Evolutionary conservation across 2,113 vertebrate genomes (phyloP).

Genomic region (Dissostichus mawsoni): DNA sequence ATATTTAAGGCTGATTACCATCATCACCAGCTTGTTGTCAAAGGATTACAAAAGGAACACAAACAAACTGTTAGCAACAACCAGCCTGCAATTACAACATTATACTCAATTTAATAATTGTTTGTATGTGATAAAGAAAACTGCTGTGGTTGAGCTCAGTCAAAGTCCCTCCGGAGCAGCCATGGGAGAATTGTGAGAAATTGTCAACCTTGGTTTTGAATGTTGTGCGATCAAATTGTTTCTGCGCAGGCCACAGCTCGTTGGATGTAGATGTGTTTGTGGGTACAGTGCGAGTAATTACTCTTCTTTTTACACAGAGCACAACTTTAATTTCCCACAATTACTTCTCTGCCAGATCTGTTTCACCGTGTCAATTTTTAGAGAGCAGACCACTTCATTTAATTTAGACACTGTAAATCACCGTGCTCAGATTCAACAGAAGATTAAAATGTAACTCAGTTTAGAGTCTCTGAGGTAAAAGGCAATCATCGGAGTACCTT

Average conservation of each 20-base stretch:
- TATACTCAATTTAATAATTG: constrained; percentile 51
- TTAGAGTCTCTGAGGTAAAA: constrained; percentile 64
- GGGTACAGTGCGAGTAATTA: constrained; percentile 34
- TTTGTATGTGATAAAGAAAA: constrained; percentile 41
- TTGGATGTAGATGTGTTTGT: background rate
- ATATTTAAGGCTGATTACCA: constrained; percentile 64
- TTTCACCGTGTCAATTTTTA: constrained; percentile 51
- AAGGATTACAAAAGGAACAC: constrained; percentile 53
- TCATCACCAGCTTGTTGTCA: constrained; percentile 48
- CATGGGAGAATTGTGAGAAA: constrained; percentile 29
- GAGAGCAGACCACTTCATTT: constrained; percentile 61
- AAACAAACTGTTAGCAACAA: constrained; percentile 63
- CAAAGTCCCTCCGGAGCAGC: constrained; percentile 29
- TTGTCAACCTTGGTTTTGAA: constrained; percentile 16
- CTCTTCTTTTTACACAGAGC: constrained; percentile 20
- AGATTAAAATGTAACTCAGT: constrained; percentile 67
- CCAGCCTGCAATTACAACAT: constrained; percentile 34
- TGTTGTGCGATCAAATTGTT: constrained; percentile 14
- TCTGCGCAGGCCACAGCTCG: background rate
- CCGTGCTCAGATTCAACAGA: constrained; percentile 50
- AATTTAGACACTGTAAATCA: constrained; percentile 61
- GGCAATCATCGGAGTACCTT: constrained; percentile 53
- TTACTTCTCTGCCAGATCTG: constrained; percentile 44
- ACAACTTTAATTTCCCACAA: constrained; percentile 54
- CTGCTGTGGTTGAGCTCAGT: constrained; percentile 7